Evolutionary conservation across 2,888 invertebrate genomes (phyloP).

Genomic region (Sipha maydis): DNA sequence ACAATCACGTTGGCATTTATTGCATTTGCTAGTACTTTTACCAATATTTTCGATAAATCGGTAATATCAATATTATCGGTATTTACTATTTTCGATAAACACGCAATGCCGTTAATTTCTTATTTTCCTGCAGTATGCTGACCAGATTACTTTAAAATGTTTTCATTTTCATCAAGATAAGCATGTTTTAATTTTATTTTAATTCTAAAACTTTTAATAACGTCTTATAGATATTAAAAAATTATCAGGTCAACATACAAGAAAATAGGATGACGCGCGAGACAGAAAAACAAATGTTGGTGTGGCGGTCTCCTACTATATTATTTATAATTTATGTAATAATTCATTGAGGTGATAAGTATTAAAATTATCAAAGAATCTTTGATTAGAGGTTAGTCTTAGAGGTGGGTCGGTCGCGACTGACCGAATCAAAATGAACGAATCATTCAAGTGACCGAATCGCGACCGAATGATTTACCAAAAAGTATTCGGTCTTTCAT

Average conservation of each 20-base stretch:
- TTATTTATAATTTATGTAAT: background rate
- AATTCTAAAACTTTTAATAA: constrained; percentile 10
- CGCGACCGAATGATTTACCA: no score
- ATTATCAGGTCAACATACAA: background rate
- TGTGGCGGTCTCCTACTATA: background rate
- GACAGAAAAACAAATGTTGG: background rate
- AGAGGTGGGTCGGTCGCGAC: no score
- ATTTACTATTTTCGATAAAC: background rate
- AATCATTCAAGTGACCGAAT: no score
- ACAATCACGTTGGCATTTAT: no score
- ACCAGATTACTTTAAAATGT: constrained; percentile 14
- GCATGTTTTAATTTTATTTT: constrained; percentile 14
- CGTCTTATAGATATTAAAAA: background rate
- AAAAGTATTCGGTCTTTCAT: no score
- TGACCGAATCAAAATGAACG: no score
- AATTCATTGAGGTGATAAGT: no score
- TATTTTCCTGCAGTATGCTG: constrained; percentile 9
- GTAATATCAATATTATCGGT: no score
- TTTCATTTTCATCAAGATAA: constrained; percentile 4
- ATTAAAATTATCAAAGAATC: no score
- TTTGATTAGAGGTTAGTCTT: no score
- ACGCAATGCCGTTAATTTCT: constrained; percentile 3
- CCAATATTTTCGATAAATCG: no score
- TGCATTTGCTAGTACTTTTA: no score
- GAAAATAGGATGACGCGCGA: background rate